Evolutionary conservation across 2,888 invertebrate genomes (phyloP), one percentile per base, ranked within the genome.

Genomic region (Linyphia triangularis): DNA sequence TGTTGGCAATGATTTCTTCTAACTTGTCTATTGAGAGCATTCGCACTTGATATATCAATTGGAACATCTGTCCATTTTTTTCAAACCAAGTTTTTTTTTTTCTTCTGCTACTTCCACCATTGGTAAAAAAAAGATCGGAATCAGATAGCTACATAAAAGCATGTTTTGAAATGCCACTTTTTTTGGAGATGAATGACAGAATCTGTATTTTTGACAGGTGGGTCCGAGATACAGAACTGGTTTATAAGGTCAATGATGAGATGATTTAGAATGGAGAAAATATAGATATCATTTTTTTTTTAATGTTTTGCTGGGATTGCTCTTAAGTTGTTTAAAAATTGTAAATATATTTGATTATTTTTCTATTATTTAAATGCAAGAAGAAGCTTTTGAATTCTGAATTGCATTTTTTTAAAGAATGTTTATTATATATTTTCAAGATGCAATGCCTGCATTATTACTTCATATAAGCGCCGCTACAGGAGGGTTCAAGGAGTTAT

Each of bases 31-130:
- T 51, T 51, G 51, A 13, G 51, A 51, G 51, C 51, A 51, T 10
- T 51, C 51, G n/a, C 51, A 51, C 51, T 51, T 51, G 51, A 51
- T 51, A 51, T 51, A 51, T 51, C 51, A 51, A 51, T 51, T 51
- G 51, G n/a, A 13, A 51, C 51, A 51, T 51, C 51, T 51, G 16
- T 51, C 16, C 1, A n/a, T 5, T 51, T 51, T 51, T 51, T 51
- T 51, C n/a, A n/a, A 16, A 5, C n/a, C 51, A 51, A n/a, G 16
- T 51, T 13, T 51, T 13, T n/a, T 16, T 51, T 51, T 51, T 51
- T 51, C 33, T 9, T 51, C 5, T 13, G 13, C 51, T n/a, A n/a
- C 16, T 40, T 2, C 1, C 40, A 2, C 9, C 16, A 40, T 40
- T 40, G 40, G 16, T 40, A 3, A 40, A 40, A 40, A 40, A 40